These are phyloP conservation scores for Spongia lamella DNA, from an alignment of 37 sponge, comb jelly and placozoan genomes.

Conservation along the genomic window DNA sequence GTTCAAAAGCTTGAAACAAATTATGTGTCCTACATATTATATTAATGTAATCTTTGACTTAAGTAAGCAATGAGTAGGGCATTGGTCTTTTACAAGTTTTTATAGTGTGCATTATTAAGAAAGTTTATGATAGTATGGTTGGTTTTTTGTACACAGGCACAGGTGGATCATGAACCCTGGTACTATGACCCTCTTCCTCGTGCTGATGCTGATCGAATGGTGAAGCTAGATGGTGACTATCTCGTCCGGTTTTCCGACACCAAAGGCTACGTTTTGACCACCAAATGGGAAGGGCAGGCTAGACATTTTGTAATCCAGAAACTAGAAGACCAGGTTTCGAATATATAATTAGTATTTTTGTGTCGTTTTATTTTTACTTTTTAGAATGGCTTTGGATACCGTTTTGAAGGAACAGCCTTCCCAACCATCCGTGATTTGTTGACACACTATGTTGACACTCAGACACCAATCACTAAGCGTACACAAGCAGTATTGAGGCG, in stretches of 20 bases:
- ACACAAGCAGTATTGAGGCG: conserved; percentile 46
- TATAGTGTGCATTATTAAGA: no score
- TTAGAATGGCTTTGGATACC: conserved; percentile 13
- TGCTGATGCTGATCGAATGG: conserved; percentile 77
- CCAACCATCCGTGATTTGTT: conserved; percentile 52
- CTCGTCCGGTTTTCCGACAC: conserved; percentile 71
- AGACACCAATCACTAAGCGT: conserved; percentile 44
- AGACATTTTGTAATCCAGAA: conserved; percentile 89
- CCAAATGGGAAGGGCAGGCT: conserved; percentile 40
- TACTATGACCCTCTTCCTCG: conserved; percentile 81
- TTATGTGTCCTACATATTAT: no score
- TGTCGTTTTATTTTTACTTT: not conserved
- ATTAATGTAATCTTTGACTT: no score
- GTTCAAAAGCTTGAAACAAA: no score
- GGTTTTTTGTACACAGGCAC: no score
- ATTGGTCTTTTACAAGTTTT: no score
- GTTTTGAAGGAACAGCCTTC: conserved; percentile 73
- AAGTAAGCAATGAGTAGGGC: no score
- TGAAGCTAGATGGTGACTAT: conserved; percentile 82
- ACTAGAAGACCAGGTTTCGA: not conserved
- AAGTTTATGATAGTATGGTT: no score
- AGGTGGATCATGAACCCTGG: conserved; percentile 85
- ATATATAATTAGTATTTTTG: no score
- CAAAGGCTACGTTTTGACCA: conserved; percentile 76
- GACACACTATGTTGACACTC: conserved; percentile 44